Conservation (phyloP, 2,113 vertebrate genomes). For the Serinus canaria region DNA sequence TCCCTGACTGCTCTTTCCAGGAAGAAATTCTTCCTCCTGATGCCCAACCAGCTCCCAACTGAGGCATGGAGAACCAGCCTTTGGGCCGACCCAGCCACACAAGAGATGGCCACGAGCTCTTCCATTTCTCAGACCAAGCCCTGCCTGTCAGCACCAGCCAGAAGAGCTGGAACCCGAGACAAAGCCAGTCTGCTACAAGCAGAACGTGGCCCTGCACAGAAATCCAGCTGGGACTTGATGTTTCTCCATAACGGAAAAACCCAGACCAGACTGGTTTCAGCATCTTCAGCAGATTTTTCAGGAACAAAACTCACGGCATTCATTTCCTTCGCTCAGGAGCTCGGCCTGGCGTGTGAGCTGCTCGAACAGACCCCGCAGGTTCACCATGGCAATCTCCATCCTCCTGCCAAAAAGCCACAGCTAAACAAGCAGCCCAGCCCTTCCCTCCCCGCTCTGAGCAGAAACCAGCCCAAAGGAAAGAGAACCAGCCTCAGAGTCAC, state of each 20-base stretch:
- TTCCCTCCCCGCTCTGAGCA: background rate
- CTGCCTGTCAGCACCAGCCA: background rate
- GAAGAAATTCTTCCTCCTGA: background rate
- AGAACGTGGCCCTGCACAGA: fast-evolving
- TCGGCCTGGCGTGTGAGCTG: constrained; percentile 83
- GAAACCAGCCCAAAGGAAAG: background rate
- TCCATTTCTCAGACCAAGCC: background rate
- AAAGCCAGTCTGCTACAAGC: background rate
- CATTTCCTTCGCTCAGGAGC: constrained; percentile 84
- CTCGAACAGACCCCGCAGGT: constrained; percentile 80
- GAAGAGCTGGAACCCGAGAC: fast-evolving
- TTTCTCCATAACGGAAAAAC: background rate
- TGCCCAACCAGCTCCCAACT: background rate
- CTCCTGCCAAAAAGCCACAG: constrained; percentile 65
- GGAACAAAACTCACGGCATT: constrained; percentile 83
- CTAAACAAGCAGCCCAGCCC: background rate
- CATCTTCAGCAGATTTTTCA: background rate
- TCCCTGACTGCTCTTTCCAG: background rate
- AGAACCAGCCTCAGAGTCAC: background rate
- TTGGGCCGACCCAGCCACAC: background rate
- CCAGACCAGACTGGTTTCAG: background rate
- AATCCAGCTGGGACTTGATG: background rate
- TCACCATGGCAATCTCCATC: constrained; percentile 82
- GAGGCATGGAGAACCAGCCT: background rate
- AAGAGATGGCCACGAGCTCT: background rate